Percentiles rank a stretch among this genome's conserved stretches.
phyloP scores from a whole-genome alignment of 2,113 vertebrate genomes.

The Oncorhynchus gorbuscha region DNA sequence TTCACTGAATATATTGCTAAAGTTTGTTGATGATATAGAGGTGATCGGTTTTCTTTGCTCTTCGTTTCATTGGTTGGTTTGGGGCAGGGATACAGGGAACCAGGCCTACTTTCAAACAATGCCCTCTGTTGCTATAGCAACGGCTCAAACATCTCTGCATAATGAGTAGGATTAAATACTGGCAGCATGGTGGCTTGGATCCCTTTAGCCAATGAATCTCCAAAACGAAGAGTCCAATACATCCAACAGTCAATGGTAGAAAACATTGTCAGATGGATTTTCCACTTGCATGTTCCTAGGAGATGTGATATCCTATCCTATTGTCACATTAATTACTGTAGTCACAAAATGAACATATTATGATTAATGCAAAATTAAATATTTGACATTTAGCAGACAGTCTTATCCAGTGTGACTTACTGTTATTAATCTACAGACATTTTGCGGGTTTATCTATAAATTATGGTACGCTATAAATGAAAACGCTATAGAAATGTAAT shows the following conservation, averaged over 20 bases:
- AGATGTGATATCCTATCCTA: not conserved
- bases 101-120: slow-evolving; percentile 44
- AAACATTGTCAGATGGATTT: not conserved
- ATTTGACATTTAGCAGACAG: too few relatives aligned
- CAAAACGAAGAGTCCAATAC: not conserved
- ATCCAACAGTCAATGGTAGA: not conserved
- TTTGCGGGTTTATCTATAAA: too few relatives aligned
- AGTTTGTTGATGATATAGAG: not conserved
- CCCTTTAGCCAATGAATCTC: slow-evolving; percentile 4
- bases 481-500: too few relatives aligned
- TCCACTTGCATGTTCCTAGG: not conserved
- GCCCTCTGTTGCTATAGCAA: slow-evolving; percentile 46
- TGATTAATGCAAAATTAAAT: too few relatives aligned
- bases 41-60: not conserved
- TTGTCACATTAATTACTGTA: not conserved
- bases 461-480: too few relatives aligned
- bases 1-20: not conserved
- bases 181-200: slow-evolving; percentile 32
- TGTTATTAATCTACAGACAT: too few relatives aligned
- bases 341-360: too few relatives aligned
- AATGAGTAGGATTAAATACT: slow-evolving; percentile 52
- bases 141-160: slow-evolving; percentile 54
- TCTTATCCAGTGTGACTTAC: too few relatives aligned
- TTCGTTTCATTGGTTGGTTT: not conserved
- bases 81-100: not conserved